Evolutionary conservation across 2,888 invertebrate species (phyloP).

Genomic region (Zeuzera pyrina): DNA sequence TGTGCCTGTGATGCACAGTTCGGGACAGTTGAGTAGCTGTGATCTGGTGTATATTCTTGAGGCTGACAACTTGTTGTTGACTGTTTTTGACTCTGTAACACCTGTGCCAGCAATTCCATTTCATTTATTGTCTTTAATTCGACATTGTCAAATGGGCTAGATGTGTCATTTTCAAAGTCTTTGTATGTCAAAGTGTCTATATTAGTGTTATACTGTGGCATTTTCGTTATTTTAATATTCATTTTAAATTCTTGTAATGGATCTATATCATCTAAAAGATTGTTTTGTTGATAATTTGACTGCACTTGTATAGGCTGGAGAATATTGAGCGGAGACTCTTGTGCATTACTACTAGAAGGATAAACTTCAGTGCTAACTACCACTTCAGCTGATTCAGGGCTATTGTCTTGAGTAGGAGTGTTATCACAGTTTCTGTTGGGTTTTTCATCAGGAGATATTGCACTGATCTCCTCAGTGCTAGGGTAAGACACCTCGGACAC

Average conservation of each 20-base stretch:
- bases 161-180: constrained; percentile 93
- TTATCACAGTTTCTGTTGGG: constrained; percentile 48
- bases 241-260: constrained; percentile 51
- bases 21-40: constrained; percentile 31
- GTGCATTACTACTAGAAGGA: constrained; percentile 25
- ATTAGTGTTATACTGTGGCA: constrained; percentile 45
- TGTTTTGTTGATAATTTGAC: constrained; percentile 40
- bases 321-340: constrained; percentile 46
- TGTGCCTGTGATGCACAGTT: constrained; percentile 53
- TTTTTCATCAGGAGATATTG: constrained; percentile 66
- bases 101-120: constrained; percentile 90
- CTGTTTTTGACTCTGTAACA: constrained; percentile 67
- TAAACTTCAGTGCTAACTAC: constrained; percentile 23
- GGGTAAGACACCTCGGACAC: constrained; percentile 75
- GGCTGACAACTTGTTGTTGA: constrained; percentile 37
- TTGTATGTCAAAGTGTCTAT: constrained; percentile 70
- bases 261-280: constrained; percentile 60
- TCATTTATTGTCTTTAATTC: constrained; percentile 94
- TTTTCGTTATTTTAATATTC: constrained; percentile 40
- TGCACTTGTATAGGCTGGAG: constrained; percentile 60
- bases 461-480: constrained; percentile 73
- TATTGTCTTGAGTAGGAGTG: constrained; percentile 31
- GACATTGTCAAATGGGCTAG: constrained; percentile 94
- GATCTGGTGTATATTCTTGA: constrained; percentile 28
- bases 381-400: constrained; percentile 24